A percentile compares a stretch with the other conserved stretches of the same genome.
Evolutionary conservation across 2,113 vertebrate species (phyloP).

Genomic region (Suncus etruscus): DNA sequence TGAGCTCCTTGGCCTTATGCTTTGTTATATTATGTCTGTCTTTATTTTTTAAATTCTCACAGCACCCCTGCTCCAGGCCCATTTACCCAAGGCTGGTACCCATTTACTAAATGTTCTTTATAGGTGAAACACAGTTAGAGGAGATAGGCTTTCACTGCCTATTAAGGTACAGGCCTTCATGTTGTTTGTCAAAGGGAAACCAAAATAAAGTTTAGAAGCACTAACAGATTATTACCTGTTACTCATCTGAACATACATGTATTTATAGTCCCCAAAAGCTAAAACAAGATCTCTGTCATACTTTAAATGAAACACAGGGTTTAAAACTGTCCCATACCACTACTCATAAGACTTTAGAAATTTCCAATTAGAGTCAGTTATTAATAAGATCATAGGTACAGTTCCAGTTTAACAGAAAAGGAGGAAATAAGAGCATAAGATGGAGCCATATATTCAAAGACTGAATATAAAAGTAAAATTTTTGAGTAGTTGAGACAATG

Average conservation of each 20-base stretch:
- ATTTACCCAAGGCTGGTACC: too few species aligned
- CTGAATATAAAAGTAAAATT: background rate
- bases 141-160: background rate
- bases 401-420: background rate
- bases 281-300: slow-evolving; percentile 21
- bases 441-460: background rate
- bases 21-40: too few species aligned
- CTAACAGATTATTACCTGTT: background rate
- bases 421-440: background rate
- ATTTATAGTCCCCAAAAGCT: slow-evolving; percentile 5
- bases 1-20: too few species aligned
- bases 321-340: background rate
- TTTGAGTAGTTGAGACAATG: background rate
- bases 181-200: background rate
- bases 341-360: background rate
- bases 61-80: too few species aligned
- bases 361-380: background rate
- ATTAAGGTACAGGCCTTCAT: background rate
- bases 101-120: background rate
- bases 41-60: too few species aligned
- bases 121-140: background rate
- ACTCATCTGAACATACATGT: background rate
- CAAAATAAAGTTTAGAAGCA: background rate
- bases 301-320: slow-evolving; percentile 4
- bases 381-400: background rate